Base-by-base conservation (phyloP, 2,113 vertebrate species). In the Phyllostomus discolor region DNA sequence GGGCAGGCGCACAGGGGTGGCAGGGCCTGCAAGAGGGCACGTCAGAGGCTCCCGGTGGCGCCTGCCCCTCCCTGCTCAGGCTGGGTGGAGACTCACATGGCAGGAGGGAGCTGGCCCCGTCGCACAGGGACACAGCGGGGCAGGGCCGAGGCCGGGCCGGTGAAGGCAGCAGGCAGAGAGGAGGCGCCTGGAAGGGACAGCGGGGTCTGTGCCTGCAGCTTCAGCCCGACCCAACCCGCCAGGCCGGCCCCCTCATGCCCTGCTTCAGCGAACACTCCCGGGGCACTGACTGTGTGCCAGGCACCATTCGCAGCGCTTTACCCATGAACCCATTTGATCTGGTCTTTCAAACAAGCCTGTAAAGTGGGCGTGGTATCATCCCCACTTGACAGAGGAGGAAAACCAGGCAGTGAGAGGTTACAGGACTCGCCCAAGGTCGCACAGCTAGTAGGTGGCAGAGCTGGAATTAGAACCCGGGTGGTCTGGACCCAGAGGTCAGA, bases 101-200 rank as follows among this genome's bases (percentile, higher is more conserved):
- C 95, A 97, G 12, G 70, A 5, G 41, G 1, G 0, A 10, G 84
- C 19, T 10, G 33, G 54, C 16, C 1, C n/a, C 57, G 0, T 24
- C 5, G 0, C 19, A 76, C 69, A 62, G 12, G 92, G 87, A 83
- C 1, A 69, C 0, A 28, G 81, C 1, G 0, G 93, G 94, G 78
- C 33, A 2, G 90, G 75, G 46, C 90, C 76, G 4, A 1, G 82
- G 19, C 41, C 9, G 1, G 16, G 84, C 92, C 95, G 97, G 57
- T 0, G 26, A 62, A n/a, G 33, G 22, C 20, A 35, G 16, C 82
- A 81, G 54, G 75, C 81, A 38, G 57, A 89, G 19, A 0, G 0
- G n/a, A 97, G 96, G 59, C 79, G 95, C 95, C 98, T 98, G 72
- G 70, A 88, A 90, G n/a, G 19, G 81, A 83, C 8, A 11, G 5